Evolutionary conservation across 2,888 invertebrate species (phyloP), one percentile per base, ranked within the genome.

Genomic region (Diogma glabrata): DNA sequence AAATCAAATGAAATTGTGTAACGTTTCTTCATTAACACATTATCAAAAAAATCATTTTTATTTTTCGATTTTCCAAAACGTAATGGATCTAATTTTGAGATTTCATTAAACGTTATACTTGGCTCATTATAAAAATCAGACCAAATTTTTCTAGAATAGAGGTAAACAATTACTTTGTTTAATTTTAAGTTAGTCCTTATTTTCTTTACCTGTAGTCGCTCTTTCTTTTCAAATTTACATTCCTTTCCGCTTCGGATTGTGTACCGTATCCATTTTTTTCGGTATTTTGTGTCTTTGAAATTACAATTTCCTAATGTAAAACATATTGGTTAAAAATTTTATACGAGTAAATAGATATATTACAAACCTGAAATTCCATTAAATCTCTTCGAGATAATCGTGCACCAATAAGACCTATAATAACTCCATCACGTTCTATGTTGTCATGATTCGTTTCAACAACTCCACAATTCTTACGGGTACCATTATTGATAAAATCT

Each of bases 1-100:
- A 76, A 75, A 56, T 84, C 84, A 4, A 81, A 75, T 1, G 77
- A 64, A 8, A 81, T 69, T 22, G 73, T 67, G 40, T 78, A 63
- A 30, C 81, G 67, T 56, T 64, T 66, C 47, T 60, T 66, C 66
- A 63, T 67, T 0, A 66, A 54, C 38, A 67, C 50, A 57, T 67
- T 66, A 51, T 69, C 69, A 24, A 69, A 69, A 12, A 67, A 60
- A 40, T 63, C 61, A 23, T 63, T 10, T 49, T 63, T 59, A 54
- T 63, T 65, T 38, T 56, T 57, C 1, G 65, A 59, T 3, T 53
- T 51, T 2, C 61, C 61, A 49, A 64, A 69, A 16, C 69, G 66
- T 40, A 58, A 48, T 4, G 55, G 45, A 17, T 12, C 43, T 36
- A 38, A 52, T 50, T 20, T 43, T 49, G 9, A 20, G 16, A 51